A percentile compares a stretch with the other conserved stretches of the same genome.
phyloP scores from a whole-genome alignment of 1,140 invertebrate genomes.

The Bombyx mori region ASM3026992v2 NC_085132.1:10888001-10888500 shows the following conservation, averaged over 20 bases:
- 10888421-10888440: too few relatives aligned
- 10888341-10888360: too few relatives aligned
- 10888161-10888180: too few relatives aligned
- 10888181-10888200: background rate
- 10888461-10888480: too few relatives aligned
- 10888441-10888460: too few relatives aligned
- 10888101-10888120: constrained; percentile 46
- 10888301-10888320: background rate
- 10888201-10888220: constrained; percentile 31
- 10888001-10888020: constrained; percentile 16
- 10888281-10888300: background rate
- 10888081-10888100: constrained; percentile 42
- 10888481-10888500: too few relatives aligned
- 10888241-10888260: constrained; percentile 35
- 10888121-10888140: constrained; percentile 28
- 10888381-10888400: too few relatives aligned
- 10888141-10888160: background rate
- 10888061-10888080: constrained; percentile 39
- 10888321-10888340: too few relatives aligned
- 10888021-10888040: constrained; percentile 46
- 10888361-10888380: too few relatives aligned
- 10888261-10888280: background rate
- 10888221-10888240: constrained; percentile 42
- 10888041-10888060: constrained; percentile 39
- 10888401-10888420: too few relatives aligned